Evolutionary conservation across 2,888 invertebrate genomes (phyloP), one percentile per base, ranked within the genome.

Genomic region (Cosmia trapezina): DNA sequence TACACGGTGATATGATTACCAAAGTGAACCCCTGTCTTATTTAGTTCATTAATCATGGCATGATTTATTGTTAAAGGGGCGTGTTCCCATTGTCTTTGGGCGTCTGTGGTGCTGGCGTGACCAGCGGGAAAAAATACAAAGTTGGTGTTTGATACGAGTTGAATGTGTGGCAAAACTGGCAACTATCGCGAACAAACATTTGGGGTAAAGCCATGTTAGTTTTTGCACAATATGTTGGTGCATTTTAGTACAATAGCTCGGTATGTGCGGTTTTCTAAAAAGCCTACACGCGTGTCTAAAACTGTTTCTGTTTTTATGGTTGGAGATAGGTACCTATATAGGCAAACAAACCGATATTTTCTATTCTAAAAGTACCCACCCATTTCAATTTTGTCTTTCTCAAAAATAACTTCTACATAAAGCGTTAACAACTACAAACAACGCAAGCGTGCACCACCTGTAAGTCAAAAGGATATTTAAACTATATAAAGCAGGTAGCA

Each of bases 31-130:
- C 85, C 83, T 88, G 90, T 87, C 91, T 89, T 87, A 86, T 81
- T 84, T 82, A 87, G 87, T 93, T 92, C 94, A 95, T 95, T 94
- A 95, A 95, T 95, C 95, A 95, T 89, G 57, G 57, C 51, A 89
- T 95, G 94, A 95, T 95, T 95, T 94, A 95, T 94, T 91, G 90
- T 89, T 84, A 87, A 89, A 85, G 83, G 89, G 90, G 91, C 89
- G 91, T 90, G 89, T 86, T 84, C 84, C 83, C 79, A 87, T 89
- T 88, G 90, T 89, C 86, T 87, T 75, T 73, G 57, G 54, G 51
- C 70, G 67, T 59, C 75, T 66, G 75, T 84, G 84, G 59, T 72
- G 43, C 61, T 83, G 80, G 77, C 70, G 78, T 84, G 83, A 74
- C 73, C 81, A 75, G 59, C 66, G 70, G 64, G 65, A 72, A 81